Evolutionary conservation across 2,888 invertebrate genomes (phyloP).

Genomic region (Dynastes hyllus): DNA sequence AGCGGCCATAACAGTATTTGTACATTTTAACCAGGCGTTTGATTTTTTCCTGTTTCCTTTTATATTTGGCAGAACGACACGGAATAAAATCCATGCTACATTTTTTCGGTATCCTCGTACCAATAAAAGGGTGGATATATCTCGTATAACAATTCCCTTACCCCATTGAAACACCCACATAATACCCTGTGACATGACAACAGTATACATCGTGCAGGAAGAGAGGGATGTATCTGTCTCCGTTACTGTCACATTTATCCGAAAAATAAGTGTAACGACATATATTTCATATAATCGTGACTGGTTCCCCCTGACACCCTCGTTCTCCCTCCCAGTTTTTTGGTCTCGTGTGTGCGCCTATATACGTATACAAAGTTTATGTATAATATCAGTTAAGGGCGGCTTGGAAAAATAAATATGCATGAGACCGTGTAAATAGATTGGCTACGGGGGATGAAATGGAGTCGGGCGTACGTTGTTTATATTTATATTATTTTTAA

Average conservation of each 20-base stretch:
- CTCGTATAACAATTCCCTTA: slow-evolving; percentile 7
- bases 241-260: slow-evolving; percentile 48
- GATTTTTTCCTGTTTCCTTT: background rate
- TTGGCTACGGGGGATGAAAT: slow-evolving; percentile 57
- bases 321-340: background rate
- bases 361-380: slow-evolving; percentile 54
- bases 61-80: background rate
- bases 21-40: background rate
- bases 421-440: slow-evolving; percentile 56
- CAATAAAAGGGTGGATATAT: slow-evolving; percentile 7
- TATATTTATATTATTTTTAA: slow-evolving; percentile 49
- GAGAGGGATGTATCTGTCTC: slow-evolving; percentile 18
- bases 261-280: slow-evolving; percentile 50
- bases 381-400: slow-evolving; percentile 59
- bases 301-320: slow-evolving; percentile 34
- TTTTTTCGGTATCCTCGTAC: slow-evolving; percentile 3
- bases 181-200: slow-evolving; percentile 5
- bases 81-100: slow-evolving; percentile 29
- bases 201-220: background rate
- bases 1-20: slow-evolving; percentile 8
- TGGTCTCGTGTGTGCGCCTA: slow-evolving; percentile 51
- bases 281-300: slow-evolving; percentile 51
- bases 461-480: slow-evolving; percentile 46
- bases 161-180: background rate
- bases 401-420: slow-evolving; percentile 60